A percentile compares a stretch with the other conserved stretches of the same genome.
Evolutionary conservation across 2,797 vertebrate genomes (phyloP).

Genomic region (Pitangus sulphuratus): DNA sequence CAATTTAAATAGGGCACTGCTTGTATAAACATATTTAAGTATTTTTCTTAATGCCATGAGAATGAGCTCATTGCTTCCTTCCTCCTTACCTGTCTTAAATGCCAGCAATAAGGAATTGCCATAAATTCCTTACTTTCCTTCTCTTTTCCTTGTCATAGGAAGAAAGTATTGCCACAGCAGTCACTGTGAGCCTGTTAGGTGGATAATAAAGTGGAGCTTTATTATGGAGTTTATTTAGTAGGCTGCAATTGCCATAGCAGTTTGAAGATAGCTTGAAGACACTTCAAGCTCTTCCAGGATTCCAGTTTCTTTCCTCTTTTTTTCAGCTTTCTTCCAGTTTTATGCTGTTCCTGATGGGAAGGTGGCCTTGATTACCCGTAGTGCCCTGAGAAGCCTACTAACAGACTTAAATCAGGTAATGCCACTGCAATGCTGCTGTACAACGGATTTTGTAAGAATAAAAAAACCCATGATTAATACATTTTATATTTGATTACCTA

Average conservation of each 20-base stretch:
- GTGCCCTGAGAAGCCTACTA: conserved; percentile 79
- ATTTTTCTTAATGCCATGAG: not conserved
- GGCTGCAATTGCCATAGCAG: not conserved
- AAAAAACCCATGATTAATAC: not conserved
- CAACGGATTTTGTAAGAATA: not conserved
- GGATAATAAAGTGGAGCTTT: not conserved
- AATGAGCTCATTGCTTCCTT: not conserved
- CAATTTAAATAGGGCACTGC: not conserved
- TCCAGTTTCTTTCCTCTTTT: not conserved
- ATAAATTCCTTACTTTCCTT: not conserved
- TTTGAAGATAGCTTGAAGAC: not conserved
- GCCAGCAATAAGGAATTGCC: not conserved
- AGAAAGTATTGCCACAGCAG: not conserved
- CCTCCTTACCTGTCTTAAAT: not conserved
- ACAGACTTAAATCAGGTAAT: conserved; percentile 85
- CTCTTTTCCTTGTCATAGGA: not conserved
- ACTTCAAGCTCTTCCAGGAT: not conserved
- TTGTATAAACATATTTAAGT: not conserved
- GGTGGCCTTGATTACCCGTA: conserved; percentile 69
- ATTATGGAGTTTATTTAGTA: not conserved
- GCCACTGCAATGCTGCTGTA: not conserved
- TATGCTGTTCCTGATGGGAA: conserved; percentile 61
- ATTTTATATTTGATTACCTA: not conserved
- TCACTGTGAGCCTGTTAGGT: not conserved
- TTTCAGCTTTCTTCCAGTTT: conserved; percentile 81